phyloP scores from a whole-genome alignment of 2,888 invertebrate species.

The Amblyteles armatorius region DNA sequence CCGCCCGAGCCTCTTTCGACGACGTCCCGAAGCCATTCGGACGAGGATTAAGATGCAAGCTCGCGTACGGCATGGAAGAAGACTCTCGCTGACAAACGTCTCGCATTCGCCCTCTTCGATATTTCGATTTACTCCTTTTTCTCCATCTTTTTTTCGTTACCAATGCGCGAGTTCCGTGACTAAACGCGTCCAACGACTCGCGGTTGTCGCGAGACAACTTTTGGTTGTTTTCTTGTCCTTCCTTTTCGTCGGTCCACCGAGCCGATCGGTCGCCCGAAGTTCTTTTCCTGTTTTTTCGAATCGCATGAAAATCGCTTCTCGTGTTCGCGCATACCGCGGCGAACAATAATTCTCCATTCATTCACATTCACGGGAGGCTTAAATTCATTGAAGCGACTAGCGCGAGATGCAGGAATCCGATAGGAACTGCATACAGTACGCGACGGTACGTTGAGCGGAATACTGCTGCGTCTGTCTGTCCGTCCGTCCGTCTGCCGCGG shows the following conservation, averaged over 20 bases:
- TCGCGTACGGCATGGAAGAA: conserved; percentile 10
- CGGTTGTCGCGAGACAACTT: conserved; percentile 23
- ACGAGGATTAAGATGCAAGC: conserved; percentile 53
- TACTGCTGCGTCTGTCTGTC: conserved; percentile 61
- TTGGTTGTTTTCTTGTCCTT: not conserved
- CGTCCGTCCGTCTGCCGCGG: conserved; percentile 56
- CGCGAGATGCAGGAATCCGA: conserved; percentile 66
- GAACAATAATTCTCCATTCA: conserved; percentile 35
- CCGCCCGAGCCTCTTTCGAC: conserved; percentile 4
- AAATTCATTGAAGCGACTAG: conserved; percentile 57
- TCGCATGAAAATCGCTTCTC: not conserved
- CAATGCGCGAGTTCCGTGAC: conserved; percentile 7
- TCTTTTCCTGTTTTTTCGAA: not conserved
- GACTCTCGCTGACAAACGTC: conserved; percentile 54
- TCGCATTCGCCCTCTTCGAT: conserved; percentile 32
- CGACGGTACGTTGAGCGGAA: conserved; percentile 62
- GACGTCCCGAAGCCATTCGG: conserved; percentile 17
- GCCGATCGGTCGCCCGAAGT: not conserved
- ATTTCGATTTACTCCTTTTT: conserved; percentile 21
- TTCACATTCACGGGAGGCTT: conserved; percentile 58
- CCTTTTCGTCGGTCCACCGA: not conserved
- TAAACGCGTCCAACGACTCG: conserved; percentile 29
- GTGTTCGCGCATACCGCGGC: not conserved
- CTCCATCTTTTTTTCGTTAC: not conserved
- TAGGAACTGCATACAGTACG: conserved; percentile 59